Base-by-base conservation (phyloP, 2,113 vertebrate genomes). In the Datnioides undecimradiatus region DNA sequence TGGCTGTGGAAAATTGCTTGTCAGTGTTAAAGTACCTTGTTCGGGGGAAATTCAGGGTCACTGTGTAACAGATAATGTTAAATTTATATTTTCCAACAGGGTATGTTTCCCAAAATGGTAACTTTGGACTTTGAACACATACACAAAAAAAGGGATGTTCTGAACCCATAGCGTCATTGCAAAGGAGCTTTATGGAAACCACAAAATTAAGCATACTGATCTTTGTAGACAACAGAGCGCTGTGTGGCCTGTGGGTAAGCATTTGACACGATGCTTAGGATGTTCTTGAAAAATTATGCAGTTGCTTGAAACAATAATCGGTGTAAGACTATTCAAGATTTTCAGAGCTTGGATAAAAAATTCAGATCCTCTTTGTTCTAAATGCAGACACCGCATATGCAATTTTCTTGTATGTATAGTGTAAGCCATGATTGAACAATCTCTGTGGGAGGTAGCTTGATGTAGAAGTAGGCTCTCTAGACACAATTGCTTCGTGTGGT, bases 341-440 rank as follows among this genome's bases (percentile, higher is more conserved):
- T 77, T 49, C 29, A 58, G 27, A 43, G 16, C 31, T 40, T 41
- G 7, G 19, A 72, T 76, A 3, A 63, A 69, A 79, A 17, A 69
- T 73, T 38, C 34, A 59, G 31, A 64, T 58, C 14, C 0, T 2
- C 43, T 63, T 34, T 8, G 21, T 67, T 64, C 3, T 41, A 5
- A 3, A 79, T 10, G 40, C 34, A 2, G n/a, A 25, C 43, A 5
- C 1, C 10, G 9, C 16, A 19, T 34, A n/a, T 43, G 33, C 27
- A 21, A 12, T 49, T 48, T 49, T 70, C 27, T 12, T 49, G 8
- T 49, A 34, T 58, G 19, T 5, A 48, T 33, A 54, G 63, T 51
- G 76, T 67, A n/a, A 60, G 58, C n/a, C 41, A 41, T 59, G 76
- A 67, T 21, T 80, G 52, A 77, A 76, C 71, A 57, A 45, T 65